Evolutionary conservation across 2,888 invertebrate species (phyloP).

Genomic region (Ophion costatus): DNA sequence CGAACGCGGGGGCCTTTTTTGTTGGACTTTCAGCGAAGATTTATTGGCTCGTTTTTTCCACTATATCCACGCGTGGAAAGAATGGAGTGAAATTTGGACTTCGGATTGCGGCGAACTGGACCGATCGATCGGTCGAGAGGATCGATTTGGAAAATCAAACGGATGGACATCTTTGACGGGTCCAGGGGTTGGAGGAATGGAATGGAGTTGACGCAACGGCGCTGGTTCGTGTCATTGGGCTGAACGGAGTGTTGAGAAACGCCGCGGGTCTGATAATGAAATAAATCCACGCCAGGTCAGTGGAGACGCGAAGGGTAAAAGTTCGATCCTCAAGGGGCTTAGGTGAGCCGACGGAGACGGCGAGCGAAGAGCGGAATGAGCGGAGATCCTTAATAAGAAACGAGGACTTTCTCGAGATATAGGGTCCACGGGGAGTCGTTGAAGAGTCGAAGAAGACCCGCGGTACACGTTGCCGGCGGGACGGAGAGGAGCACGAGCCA

Average conservation of each 20-base stretch:
- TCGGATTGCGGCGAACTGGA: not conserved
- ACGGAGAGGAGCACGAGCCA: slow-evolving; percentile 17
- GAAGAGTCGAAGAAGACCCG: slow-evolving; percentile 36
- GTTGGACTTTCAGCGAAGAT: slow-evolving; percentile 5
- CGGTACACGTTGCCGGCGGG: slow-evolving; percentile 30
- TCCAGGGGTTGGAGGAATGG: not conserved
- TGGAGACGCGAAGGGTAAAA: slow-evolving; percentile 77
- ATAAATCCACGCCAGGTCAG: slow-evolving; percentile 70
- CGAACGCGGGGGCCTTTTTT: not conserved
- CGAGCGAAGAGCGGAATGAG: slow-evolving; percentile 59
- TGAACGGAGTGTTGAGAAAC: slow-evolving; percentile 42
- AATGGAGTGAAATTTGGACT: not conserved
- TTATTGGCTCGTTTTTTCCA: slow-evolving; percentile 27
- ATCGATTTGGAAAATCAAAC: too few species aligned
- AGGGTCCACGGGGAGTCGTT: slow-evolving; percentile 57
- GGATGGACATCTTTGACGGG: too few species aligned
- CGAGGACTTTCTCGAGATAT: slow-evolving; percentile 55
- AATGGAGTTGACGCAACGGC: not conserved
- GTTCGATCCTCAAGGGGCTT: slow-evolving; percentile 78
- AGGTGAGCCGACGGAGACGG: slow-evolving; percentile 66
- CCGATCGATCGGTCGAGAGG: slow-evolving; percentile 3
- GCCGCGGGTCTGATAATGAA: slow-evolving; percentile 74
- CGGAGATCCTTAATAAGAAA: slow-evolving; percentile 66
- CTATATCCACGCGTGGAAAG: not conserved
- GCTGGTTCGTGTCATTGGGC: slow-evolving; percentile 14